Evolutionary conservation across 2,888 invertebrate species (phyloP).

Genomic region (Drosophila nr. perissopoda): DNA sequence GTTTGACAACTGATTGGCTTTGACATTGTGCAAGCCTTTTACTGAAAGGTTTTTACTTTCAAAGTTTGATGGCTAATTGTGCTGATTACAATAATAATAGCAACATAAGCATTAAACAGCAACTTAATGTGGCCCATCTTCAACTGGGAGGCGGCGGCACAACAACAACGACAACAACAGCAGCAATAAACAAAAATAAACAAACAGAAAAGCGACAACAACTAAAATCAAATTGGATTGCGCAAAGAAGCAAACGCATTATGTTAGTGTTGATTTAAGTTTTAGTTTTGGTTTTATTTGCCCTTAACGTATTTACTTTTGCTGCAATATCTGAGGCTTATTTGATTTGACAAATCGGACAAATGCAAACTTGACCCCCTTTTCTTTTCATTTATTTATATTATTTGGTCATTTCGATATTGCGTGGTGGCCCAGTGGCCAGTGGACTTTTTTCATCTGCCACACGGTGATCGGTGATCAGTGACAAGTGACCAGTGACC

Average conservation of each 20-base stretch:
- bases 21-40: conserved; percentile 31
- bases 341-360: conserved; percentile 42
- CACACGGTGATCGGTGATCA: not conserved
- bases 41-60: conserved; percentile 39
- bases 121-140: conserved; percentile 34
- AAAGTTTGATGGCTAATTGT: conserved; percentile 52
- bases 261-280: conserved; percentile 67
- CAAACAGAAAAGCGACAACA: conserved; percentile 29
- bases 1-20: conserved; percentile 3
- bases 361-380: conserved; percentile 71
- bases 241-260: conserved; percentile 73
- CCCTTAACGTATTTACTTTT: conserved; percentile 55
- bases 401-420: conserved; percentile 12
- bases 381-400: conserved; percentile 11
- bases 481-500: not conserved
- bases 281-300: conserved; percentile 50
- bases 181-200: conserved; percentile 38
- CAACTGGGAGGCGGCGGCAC: conserved; percentile 17
- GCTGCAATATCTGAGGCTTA: conserved; percentile 43
- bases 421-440: not conserved
- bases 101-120: conserved; percentile 20
- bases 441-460: not conserved
- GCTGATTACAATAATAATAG: conserved; percentile 51
- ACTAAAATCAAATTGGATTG: conserved; percentile 61
- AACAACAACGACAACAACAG: conserved; percentile 1